Base-by-base conservation (phyloP, 2,113 vertebrate species). In the Dunckerocampus dactyliophorus region DNA sequence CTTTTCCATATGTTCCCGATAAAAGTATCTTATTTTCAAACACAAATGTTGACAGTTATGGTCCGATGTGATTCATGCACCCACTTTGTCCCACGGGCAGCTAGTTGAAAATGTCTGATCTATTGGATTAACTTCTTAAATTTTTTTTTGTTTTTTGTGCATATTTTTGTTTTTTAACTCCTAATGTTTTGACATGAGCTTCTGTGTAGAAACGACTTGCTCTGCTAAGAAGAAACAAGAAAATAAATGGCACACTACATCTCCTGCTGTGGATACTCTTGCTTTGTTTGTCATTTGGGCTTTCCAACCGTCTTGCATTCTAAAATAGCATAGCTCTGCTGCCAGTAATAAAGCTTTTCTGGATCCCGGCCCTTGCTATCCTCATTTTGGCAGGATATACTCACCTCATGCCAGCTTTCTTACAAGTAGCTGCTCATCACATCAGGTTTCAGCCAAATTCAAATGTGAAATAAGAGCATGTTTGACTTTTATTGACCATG, bases 401-500 rank as follows among this genome's bases (percentile, higher is more conserved):
- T 21, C 39, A 28, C 17, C 39, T 63, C 22, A 48, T 1, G 22
- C 17, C 57, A 43, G 58, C 60, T 31, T 11, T n/a, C 54, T 21
- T 74, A 55, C 58, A 21, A 61, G 74, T 74, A 24, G 47, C 69
- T 45, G 22, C 53, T 39, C 6, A 14, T 13, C 50, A 12, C 5
- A 47, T 50, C 20, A 34, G 65, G 31, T 43, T 3, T 53, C 19
- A 3, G 57, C 43, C 11, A 24, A 48, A 19, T 24, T 59, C 14
- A 56, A n/a, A 64, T n/a, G 62, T 55, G n/a, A 16, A 39, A 55
- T 55, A 39, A 56, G 8, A 14, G 53, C 34, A 42, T 31, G 50
- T 52, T 52, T 31, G 46, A 16, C 39, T 61, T 31, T 63, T 65
- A 71, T 67, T 55, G 59, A 64, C 58, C 8, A 39, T 24, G 73